These are phyloP conservation scores for Trissolcus japonicus DNA, from an alignment of 2,888 invertebrate species.

Conservation along the genomic window DNA sequence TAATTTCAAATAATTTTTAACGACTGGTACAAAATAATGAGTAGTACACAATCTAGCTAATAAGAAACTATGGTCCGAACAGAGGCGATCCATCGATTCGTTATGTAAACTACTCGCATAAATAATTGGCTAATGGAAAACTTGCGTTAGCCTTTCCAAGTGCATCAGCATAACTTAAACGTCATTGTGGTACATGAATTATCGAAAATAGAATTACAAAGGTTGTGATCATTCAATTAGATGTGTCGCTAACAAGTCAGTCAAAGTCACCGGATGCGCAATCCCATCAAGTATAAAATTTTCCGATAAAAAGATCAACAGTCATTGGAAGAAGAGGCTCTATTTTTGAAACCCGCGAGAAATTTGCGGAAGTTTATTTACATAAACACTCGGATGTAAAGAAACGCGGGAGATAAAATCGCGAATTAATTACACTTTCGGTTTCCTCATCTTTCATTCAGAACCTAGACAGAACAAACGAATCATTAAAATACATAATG, in stretches of 20 bases:
- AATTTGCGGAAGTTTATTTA: neutral
- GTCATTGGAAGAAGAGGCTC: too few relatives aligned
- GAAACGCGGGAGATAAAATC: neutral
- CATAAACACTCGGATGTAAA: conserved; percentile 1
- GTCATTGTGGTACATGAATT: conserved; percentile 14
- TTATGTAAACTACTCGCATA: conserved; percentile 48
- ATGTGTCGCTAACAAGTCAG: conserved; percentile 15
- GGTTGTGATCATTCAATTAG: conserved; percentile 23
- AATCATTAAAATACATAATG: conserved; percentile 15
- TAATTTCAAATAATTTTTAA: neutral
- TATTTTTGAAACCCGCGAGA: too few relatives aligned
- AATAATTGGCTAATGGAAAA: conserved; percentile 42
- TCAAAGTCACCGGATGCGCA: neutral
- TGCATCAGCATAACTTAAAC: conserved; percentile 14
- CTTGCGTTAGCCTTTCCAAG: conserved; percentile 17
- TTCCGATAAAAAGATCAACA: too few relatives aligned
- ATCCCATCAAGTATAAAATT: too few relatives aligned
- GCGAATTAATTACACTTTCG: neutral
- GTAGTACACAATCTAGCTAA: conserved; percentile 34
- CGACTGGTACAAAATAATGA: conserved; percentile 12
- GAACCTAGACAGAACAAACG: conserved; percentile 2
- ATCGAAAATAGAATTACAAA: conserved; percentile 22
- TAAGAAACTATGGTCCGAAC: conserved; percentile 21
- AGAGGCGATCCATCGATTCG: conserved; percentile 22
- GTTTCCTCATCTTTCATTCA: conserved; percentile 6